Conservation (phyloP, 2,888 invertebrate genomes). For the Mesorhabditis belari region DNA sequence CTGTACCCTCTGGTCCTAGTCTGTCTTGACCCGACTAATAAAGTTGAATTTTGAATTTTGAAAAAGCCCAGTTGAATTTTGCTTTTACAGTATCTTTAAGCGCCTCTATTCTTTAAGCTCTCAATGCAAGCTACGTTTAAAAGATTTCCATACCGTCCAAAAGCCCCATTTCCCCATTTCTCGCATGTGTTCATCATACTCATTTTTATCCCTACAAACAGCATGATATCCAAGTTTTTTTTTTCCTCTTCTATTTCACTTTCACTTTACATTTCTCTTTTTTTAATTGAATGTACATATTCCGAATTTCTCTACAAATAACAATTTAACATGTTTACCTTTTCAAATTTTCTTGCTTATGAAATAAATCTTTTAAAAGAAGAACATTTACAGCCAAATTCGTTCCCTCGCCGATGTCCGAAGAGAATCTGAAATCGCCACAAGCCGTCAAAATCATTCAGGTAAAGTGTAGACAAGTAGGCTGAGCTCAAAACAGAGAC, state of each 20-base stretch:
- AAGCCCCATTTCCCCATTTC: too few relatives aligned
- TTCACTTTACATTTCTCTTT: neutral
- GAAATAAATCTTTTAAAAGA: neutral
- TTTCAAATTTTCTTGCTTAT: neutral
- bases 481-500: too few relatives aligned
- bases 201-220: neutral
- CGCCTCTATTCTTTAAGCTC: too few relatives aligned
- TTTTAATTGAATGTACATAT: neutral
- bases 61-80: too few relatives aligned
- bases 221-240: neutral
- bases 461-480: too few relatives aligned
- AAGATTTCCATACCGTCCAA: too few relatives aligned
- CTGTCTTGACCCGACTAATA: too few relatives aligned
- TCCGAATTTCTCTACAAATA: neutral
- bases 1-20: too few relatives aligned
- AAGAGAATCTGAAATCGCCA: slow-evolving; percentile 39
- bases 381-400: slow-evolving; percentile 38
- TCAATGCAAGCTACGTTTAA: too few relatives aligned
- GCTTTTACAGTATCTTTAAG: too few relatives aligned
- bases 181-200: neutral
- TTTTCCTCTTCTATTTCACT: neutral
- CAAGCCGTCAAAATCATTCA: slow-evolving; percentile 35
- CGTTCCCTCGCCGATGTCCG: slow-evolving; percentile 49
- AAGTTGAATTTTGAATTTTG: too few relatives aligned
- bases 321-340: neutral